Base-by-base conservation (phyloP, 2,797 vertebrate species). In the Chaetodon trifasciatus region DNA sequence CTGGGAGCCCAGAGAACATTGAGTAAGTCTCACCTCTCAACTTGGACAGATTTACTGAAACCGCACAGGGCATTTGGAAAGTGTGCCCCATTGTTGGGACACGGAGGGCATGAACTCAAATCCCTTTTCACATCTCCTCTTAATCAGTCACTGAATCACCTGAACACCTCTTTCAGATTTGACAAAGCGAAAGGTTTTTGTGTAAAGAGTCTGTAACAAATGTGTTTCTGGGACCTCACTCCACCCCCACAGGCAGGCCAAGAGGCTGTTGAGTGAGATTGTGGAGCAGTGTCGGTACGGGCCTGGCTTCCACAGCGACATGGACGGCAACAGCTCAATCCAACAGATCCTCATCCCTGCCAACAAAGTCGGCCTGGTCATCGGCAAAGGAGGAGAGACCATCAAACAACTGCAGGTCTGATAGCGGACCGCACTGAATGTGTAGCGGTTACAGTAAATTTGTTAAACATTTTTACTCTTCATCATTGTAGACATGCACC, bases 251-350 rank as follows among this genome's bases (percentile, higher is more conserved):
- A 99, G 98, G 86, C 97, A 99, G 94, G 98, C 98, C 76, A 99
- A 99, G 87, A 95, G 98, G 79, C 96, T 99, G 85, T 86, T 99
- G 94, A 96, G 96, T 56, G 98, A 99, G 95, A 99, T 99, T 16
- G 97, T 99, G 94, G 98, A 99, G 91, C 97, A 98, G 91, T 99
- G 98, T 96, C 97, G 98, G 85, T 99, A 99, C 2, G 98, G 98
- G 21, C 98, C 97, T 0, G 97, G 97, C 88, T 99, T 99, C 86
- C 98, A 99, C 88, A 97, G 89, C 10, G 98, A 99, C 75, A 94
- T 97, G 88, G 98, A 99, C 11, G 94, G 97, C 82, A 98, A 95
- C 95, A 97, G 96, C 83, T 97, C 97, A 0, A 90, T 99, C 90
- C 98, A 99, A 70, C 98, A 99, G 94, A 96, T 99, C 86, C 96